phyloP scores from a whole-genome alignment of 2,797 vertebrate species.

The Poecilia velifera region DNA sequence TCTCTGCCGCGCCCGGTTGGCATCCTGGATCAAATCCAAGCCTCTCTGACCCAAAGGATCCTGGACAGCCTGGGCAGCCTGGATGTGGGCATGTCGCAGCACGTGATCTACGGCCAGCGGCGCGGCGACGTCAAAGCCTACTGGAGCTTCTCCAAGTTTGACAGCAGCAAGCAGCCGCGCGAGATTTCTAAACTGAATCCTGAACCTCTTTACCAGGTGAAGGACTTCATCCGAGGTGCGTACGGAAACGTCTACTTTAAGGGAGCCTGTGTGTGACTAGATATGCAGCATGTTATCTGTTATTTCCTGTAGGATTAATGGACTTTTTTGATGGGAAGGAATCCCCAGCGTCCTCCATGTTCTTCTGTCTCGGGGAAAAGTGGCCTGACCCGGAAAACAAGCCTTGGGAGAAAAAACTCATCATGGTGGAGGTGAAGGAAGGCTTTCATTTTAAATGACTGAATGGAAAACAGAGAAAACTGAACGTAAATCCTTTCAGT shows the following conservation, averaged over 20 bases:
- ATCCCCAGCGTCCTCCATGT: constrained; percentile 81
- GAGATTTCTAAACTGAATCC: constrained; percentile 80
- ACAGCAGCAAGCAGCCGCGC: constrained; percentile 54
- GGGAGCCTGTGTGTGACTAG: neutral
- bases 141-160: constrained; percentile 84
- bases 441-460: constrained; percentile 12
- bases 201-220: constrained; percentile 71
- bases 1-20: constrained; percentile 73
- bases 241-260: neutral
- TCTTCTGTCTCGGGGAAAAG: constrained; percentile 87
- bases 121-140: constrained; percentile 79
- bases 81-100: constrained; percentile 69
- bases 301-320: constrained; percentile 74
- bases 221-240: constrained; percentile 81
- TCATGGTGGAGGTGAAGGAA: constrained; percentile 86
- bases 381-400: constrained; percentile 84
- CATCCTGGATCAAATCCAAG: constrained; percentile 77
- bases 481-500: neutral
- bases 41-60: constrained; percentile 73
- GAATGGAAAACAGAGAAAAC: constrained; percentile 7
- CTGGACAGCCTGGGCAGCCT: constrained; percentile 81
- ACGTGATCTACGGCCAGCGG: constrained; percentile 73
- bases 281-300: neutral
- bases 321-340: constrained; percentile 68
- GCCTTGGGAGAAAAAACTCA: constrained; percentile 86